Evolutionary conservation across 2,113 vertebrate genomes (phyloP), one percentile per base, ranked within the genome.

Genomic region (Miniopterus natalensis): DNA sequence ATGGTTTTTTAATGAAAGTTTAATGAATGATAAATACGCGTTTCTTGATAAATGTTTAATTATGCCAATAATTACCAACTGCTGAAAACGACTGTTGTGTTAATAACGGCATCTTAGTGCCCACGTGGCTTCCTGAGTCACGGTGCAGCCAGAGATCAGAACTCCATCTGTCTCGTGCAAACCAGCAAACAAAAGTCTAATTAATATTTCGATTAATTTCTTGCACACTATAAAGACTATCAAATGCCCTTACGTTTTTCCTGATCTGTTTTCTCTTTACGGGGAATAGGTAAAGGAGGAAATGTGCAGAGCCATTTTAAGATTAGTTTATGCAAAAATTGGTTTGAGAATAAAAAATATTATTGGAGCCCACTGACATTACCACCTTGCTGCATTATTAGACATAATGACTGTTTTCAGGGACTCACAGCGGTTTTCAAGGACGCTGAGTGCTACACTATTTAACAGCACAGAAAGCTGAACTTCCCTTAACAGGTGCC

Each of bases 51-150:
- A 99, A 99, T 99, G 98, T 99, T 99, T 98, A 99, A 99, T 99
- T 99, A 99, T 98, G 99, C 98, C 99, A 99, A 99, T 99, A 99
- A 99, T 99, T 99, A 99, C 98, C 98, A 98, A 99, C 98, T 99
- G 99, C 98, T 98, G 98, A 99, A 99, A 99, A 99, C 98, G 98
- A 98, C 98, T 99, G 98, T 99, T 99, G 99, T 99, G 99, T 98
- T 98, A 99, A 99, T 99, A 99, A 99, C 98, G 98, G 98, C 98
- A 98, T 98, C 98, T 98, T 97, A 98, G 98, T 98, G 98, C 98
- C 98, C 98, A 99, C 95, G 98, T 98, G 97, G 97, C 97, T 98
- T 97, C 98, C 97, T 98, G 98, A 98, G 98, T 99, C 98, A 98
- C 92, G 97, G 98, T 97, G 98, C 98, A 98, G 98, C 96, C 98